Percentiles rank a stretch among this genome's conserved stretches.
Conservation (phyloP, 2,113 vertebrate species). For the Marmota monax region DNA sequence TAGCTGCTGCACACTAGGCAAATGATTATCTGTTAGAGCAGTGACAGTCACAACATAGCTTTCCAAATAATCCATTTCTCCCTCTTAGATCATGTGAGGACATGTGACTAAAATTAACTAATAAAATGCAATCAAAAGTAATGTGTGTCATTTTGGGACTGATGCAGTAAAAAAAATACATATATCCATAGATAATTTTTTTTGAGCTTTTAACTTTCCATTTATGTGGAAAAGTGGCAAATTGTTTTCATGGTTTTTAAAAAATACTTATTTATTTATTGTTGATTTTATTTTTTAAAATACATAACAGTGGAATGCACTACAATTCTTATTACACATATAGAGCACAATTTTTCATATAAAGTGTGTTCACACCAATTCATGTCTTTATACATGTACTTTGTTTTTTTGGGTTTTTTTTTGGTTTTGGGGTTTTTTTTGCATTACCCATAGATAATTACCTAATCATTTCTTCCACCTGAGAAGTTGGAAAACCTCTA, state of each 20-base stretch:
- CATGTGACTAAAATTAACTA: neutral
- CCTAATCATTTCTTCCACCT: neutral
- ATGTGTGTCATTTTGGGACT: neutral
- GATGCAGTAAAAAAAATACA: neutral
- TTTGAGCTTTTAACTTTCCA: no score
- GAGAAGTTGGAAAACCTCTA: conserved; percentile 2
- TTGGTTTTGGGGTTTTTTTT: no score
- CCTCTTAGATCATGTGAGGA: neutral
- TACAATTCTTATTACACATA: no score
- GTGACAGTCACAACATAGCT: neutral
- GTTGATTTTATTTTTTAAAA: no score
- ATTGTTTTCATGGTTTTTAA: no score
- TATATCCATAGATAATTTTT: neutral
- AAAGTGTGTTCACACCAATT: no score
- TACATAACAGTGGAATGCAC: no score
- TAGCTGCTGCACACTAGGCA: neutral
- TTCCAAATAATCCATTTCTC: neutral
- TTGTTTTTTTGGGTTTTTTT: no score
- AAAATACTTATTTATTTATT: no score
- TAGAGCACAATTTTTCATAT: no score
- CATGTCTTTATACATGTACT: no score
- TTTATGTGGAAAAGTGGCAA: no score
- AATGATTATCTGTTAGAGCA: neutral
- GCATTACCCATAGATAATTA: neutral
- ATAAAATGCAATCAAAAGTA: conserved; percentile 13